Evolutionary conservation across 2,113 vertebrate species (phyloP).

Genomic region (Sclerurus mexicanus): DNA sequence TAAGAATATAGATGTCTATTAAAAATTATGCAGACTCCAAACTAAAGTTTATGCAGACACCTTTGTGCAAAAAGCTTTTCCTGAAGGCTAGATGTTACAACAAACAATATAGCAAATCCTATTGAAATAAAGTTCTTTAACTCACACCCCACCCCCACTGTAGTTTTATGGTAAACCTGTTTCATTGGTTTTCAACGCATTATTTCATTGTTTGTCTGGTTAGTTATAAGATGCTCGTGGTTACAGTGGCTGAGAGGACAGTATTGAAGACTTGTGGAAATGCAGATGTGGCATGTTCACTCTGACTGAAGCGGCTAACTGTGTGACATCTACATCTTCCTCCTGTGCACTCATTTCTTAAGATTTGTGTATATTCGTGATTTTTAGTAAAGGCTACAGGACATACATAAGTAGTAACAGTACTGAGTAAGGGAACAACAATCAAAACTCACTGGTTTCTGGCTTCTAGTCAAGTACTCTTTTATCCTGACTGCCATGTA

Average conservation of each 20-base stretch:
- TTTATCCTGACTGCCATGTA: not conserved
- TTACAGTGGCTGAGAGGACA: not conserved
- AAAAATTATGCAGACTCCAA: not conserved
- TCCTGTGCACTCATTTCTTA: not conserved
- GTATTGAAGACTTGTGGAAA: not conserved
- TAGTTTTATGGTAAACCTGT: not conserved
- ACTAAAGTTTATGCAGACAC: not conserved
- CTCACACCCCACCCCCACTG: not conserved
- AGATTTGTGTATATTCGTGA: not conserved
- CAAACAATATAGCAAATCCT: not conserved
- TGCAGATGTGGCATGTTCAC: not conserved
- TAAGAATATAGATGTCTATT: not conserved
- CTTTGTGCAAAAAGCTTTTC: not conserved
- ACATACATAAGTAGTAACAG: not conserved
- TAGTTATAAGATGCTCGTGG: not conserved
- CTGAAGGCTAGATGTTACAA: not conserved
- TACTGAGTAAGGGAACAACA: not conserved
- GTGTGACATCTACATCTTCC: not conserved
- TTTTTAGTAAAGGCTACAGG: not conserved
- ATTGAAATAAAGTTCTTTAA: not conserved
- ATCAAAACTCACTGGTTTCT: not conserved
- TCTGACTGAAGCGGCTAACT: not conserved
- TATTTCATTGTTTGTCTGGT: not conserved
- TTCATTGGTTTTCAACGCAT: not conserved
- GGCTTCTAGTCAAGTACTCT: not conserved